Conservation (phyloP, 2,113 vertebrate genomes). For the Eolophus roseicapilla region DNA sequence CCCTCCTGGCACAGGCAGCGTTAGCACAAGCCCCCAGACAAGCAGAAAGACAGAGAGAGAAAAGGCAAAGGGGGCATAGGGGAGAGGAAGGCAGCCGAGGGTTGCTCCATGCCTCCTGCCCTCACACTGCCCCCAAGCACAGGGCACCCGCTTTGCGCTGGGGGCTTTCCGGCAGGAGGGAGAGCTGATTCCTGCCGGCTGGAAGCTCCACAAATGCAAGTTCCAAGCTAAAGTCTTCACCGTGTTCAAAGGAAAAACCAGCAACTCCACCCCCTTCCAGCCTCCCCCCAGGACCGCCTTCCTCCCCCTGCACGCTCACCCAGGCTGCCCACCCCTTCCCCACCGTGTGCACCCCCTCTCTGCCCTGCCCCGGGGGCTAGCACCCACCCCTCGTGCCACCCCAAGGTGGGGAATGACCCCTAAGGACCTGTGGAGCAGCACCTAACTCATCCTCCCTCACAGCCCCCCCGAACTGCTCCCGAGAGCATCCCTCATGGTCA, state of each 20-base stretch:
- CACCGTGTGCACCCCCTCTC: background rate
- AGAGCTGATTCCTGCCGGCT: background rate
- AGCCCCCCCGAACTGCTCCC: background rate
- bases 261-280: conserved; percentile 61
- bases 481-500: background rate
- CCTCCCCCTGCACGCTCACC: background rate
- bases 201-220: conserved; percentile 52
- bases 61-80: background rate
- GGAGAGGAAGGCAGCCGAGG: background rate
- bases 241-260: conserved; percentile 35
- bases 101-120: background rate
- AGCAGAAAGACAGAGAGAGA: background rate
- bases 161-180: background rate
- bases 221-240: conserved; percentile 54
- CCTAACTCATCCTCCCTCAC: background rate
- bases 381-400: background rate
- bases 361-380: background rate
- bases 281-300: conserved; percentile 41
- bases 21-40: background rate
- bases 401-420: background rate
- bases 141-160: background rate
- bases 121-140: background rate
- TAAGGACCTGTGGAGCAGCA: background rate
- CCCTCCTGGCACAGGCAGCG: background rate
- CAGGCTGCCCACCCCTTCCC: conserved; percentile 17